phyloP scores from a whole-genome alignment of 92 coral and sea anemone genomes.

The Hydrozoanthus gracilis region DNA sequence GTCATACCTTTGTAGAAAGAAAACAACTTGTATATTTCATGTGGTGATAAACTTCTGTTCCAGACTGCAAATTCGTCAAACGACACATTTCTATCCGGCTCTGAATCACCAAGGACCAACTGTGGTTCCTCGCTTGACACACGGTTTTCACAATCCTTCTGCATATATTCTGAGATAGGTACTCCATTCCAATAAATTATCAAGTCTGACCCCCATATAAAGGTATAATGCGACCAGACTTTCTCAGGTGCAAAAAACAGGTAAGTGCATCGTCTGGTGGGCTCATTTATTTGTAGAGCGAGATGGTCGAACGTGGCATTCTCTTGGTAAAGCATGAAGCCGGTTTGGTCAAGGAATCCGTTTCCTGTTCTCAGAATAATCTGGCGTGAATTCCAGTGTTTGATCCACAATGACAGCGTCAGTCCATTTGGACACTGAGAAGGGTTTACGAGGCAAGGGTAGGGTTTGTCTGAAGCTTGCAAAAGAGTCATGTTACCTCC shows the following conservation, averaged over 20 bases:
- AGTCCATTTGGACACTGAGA: not conserved
- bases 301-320: slow-evolving; percentile 18
- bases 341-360: slow-evolving; percentile 2
- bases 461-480: not conserved
- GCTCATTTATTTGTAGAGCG: slow-evolving; percentile 5
- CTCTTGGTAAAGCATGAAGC: slow-evolving; percentile 21
- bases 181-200: slow-evolving; percentile 10
- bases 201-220: not conserved
- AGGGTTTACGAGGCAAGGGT: slow-evolving; percentile 5
- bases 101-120: not conserved
- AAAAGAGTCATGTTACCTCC: slow-evolving; percentile 7
- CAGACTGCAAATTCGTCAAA: slow-evolving; percentile 13
- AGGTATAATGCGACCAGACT: slow-evolving; percentile 8
- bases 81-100: not conserved
- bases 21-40: not conserved
- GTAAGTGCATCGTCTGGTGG: not conserved
- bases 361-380: slow-evolving; percentile 9
- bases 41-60: slow-evolving; percentile 9
- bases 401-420: slow-evolving; percentile 16
- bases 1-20: slow-evolving; percentile 3
- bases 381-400: slow-evolving; percentile 12
- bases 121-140: not conserved
- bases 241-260: slow-evolving; percentile 17
- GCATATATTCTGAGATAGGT: not conserved
- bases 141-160: not conserved